phyloP scores from a whole-genome alignment of 2,113 vertebrate genomes.

The Nyctereutes procyonoides region DNA sequence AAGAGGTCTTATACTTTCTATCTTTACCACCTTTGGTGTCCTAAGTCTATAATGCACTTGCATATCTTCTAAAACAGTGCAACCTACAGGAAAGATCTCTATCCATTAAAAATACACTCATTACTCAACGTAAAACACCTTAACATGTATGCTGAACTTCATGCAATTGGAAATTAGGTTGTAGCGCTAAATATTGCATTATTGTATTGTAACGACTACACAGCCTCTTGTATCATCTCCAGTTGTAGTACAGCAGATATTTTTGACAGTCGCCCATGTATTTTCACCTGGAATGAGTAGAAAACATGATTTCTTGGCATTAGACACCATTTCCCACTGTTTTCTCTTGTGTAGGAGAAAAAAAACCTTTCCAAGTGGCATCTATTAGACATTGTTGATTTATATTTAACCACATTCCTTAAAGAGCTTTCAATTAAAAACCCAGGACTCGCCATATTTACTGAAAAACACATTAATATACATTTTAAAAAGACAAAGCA shows the following conservation, averaged over 20 bases:
- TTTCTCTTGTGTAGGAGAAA: not conserved
- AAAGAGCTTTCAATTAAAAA: slow-evolving; percentile 51
- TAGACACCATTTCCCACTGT: not conserved
- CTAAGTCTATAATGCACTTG: not conserved
- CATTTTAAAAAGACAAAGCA: slow-evolving; percentile 8
- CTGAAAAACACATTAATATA: slow-evolving; percentile 13
- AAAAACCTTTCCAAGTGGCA: not conserved
- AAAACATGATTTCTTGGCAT: slow-evolving; percentile 22
- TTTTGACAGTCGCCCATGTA: not conserved
- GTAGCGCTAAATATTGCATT: not conserved
- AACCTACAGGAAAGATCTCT: not conserved
- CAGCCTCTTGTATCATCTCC: not conserved
- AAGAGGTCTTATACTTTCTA: not conserved
- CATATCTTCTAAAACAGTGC: not conserved
- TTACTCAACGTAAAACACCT: not conserved
- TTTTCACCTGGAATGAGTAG: not conserved
- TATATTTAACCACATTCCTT: not conserved
- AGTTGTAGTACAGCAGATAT: not conserved
- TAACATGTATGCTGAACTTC: not conserved
- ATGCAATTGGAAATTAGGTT: not conserved
- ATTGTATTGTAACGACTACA: not conserved
- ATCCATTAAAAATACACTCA: not conserved
- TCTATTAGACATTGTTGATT: not conserved
- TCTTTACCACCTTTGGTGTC: not conserved
- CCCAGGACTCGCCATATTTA: not conserved